These are phyloP conservation scores for Neolamprologus sp. DNA, from an alignment of 2,113 vertebrate genomes.

Conservation along the genomic window DNA sequence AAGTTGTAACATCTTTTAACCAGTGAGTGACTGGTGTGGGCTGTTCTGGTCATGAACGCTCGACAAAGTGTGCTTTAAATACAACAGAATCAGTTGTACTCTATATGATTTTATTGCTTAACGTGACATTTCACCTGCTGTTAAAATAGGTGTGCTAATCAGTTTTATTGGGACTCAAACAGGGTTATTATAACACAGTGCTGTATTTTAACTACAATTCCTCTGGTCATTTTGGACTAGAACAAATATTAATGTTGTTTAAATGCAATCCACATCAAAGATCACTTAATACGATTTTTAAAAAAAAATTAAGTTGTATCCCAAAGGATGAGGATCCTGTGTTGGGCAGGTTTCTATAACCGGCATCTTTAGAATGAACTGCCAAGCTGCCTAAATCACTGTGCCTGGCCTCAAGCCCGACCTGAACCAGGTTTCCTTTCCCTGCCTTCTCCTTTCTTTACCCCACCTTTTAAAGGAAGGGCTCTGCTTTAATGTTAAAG, in stretches of 20 bases:
- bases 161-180: slow-evolving; percentile 48
- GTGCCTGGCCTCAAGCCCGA: slow-evolving; percentile 65
- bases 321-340: slow-evolving; percentile 46
- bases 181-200: slow-evolving; percentile 68
- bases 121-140: slow-evolving; percentile 25
- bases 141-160: slow-evolving; percentile 4
- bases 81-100: slow-evolving; percentile 21
- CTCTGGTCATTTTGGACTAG: slow-evolving; percentile 48
- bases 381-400: slow-evolving; percentile 68
- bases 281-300: slow-evolving; percentile 18
- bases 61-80: slow-evolving; percentile 47
- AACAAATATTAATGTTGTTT: slow-evolving; percentile 50
- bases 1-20: slow-evolving; percentile 20
- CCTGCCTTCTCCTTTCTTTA: neutral
- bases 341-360: slow-evolving; percentile 6
- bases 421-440: neutral
- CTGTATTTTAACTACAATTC: slow-evolving; percentile 70
- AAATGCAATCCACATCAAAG: slow-evolving; percentile 52
- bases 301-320: slow-evolving; percentile 16
- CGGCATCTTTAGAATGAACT: slow-evolving; percentile 43
- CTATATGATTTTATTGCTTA: slow-evolving; percentile 28
- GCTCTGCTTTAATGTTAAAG: slow-evolving; percentile 28
- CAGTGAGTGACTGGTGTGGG: slow-evolving; percentile 23
- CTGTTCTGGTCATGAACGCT: slow-evolving; percentile 23
- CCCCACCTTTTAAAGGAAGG: slow-evolving; percentile 10